Evolutionary conservation across 2,888 invertebrate genomes (phyloP), one percentile per base, ranked within the genome.

Genomic region (Nemoura dubitans): DNA sequence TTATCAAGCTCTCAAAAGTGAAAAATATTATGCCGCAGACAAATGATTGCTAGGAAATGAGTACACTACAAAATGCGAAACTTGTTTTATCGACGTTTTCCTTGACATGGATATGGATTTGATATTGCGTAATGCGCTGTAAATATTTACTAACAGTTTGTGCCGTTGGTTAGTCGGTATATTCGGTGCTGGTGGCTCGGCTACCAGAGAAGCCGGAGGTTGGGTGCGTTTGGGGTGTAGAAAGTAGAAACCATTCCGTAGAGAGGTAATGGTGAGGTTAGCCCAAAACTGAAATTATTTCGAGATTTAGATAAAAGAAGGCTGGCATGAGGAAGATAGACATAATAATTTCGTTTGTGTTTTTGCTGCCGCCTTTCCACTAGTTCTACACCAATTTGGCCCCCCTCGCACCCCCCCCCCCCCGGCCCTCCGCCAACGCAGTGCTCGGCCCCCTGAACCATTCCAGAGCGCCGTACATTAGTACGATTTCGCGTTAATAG

Each of bases 371-470:
- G 25, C 28, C 83, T 28, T 43, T n/a, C 80, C 76, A 7, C 59
- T 59, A 59, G 59, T 59, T 59, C 59, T 59, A 59, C 59, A 59
- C 59, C 59, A 25, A 30, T 28, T 30, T 76, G 43, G 25, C 26
- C n/a, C 43, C 76, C 25, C 27, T 16, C 87, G 10, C 81, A 76
- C 78, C 76, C 83, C 80, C 28, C 86, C 26, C 87, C 85, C 86
- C 29, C 82, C 86, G 76, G 21, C 59, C 59, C 59, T 82, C 86
- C 85, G 85, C 89, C 89, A 88, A 86, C 88, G 88, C 89, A 77
- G 76, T 88, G 88, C 88, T 87, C 88, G 87, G 88, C 88, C 89
- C 88, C 89, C 89, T 89, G 59, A 59, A 21, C 59, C 59, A 59
- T 59, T 59, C 21, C 16, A 3, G 21, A 59, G 16, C 89, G 89